Evolutionary conservation across 1,140 invertebrate species (phyloP), one percentile per base, ranked within the genome.

Genomic region (Teleopsis dalmanni): DNA sequence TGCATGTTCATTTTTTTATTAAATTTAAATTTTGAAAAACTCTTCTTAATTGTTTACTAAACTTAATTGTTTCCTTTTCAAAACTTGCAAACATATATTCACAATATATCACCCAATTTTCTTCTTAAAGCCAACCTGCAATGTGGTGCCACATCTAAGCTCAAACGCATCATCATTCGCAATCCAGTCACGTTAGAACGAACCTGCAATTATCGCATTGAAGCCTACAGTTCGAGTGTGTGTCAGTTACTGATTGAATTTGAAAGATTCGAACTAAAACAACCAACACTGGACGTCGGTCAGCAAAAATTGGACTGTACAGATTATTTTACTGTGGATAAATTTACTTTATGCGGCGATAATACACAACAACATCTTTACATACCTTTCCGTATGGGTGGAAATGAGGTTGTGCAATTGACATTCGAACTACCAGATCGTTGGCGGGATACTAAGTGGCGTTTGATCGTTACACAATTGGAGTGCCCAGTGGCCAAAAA

Each of bases 211-310:
- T 69, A 69, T 47, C 57, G 54, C 11, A 65, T 69, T 10, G 56
- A 69, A 53, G 54, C 65, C 0, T 65, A 42, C 14, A 69, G 59
- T 65, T 76, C 75, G 19, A 60, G 78, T 57, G 57, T 78, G 58
- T 79, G 77, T 45, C 74, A 87, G 72, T 72, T 89, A 45, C 76
- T 85, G 31, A 77, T 92, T 11, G 85, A 90, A 58, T 87, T 91
- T 51, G 71, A 86, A 52, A 83, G 83, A 33, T 85, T 90, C 36
- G 78, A 76, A 52, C 57, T 90, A 31, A 76, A 81, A 0, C 81
- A 84, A 48, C 87, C 87, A 1, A 46, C 45, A 23, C 41, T 34
- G 0, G 52, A 42, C 41, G 16, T 37, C 0, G 14, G 43, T 1
- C 51, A 57, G 19, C 50, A 51, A 4, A 51, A 38, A 1, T 11